phyloP scores from a whole-genome alignment of 2,888 invertebrate genomes.

The Elysia crispata region DNA sequence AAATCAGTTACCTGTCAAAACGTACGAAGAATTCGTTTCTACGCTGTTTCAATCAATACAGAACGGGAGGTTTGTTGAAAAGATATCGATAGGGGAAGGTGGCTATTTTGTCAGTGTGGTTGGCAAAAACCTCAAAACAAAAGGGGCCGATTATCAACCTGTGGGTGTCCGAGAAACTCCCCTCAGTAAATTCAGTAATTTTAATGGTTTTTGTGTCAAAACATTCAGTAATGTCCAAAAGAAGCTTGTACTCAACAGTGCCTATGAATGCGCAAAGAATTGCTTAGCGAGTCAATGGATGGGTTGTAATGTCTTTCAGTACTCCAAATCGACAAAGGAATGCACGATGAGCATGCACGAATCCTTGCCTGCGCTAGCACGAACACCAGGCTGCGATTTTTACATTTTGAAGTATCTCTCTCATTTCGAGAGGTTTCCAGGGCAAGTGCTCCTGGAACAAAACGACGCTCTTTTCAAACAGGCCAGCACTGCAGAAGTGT shows the following conservation, averaged over 20 bases:
- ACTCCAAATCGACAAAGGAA: background rate
- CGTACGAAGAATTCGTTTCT: too few species aligned
- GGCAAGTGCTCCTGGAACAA: background rate
- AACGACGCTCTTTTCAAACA: background rate
- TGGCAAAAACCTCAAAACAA: too few species aligned
- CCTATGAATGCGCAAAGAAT: background rate
- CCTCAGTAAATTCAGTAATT: too few species aligned
- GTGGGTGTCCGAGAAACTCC: too few species aligned
- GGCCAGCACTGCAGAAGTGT: background rate
- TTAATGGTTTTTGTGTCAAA: too few species aligned
- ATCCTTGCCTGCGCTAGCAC: background rate
- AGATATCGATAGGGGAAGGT: too few species aligned
- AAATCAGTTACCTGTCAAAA: too few species aligned
- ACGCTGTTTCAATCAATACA: too few species aligned
- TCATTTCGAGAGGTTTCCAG: conserved; percentile 32
- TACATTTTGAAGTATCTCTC: conserved; percentile 13
- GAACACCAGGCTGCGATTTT: background rate
- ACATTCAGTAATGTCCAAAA: too few species aligned
- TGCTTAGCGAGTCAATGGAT: background rate
- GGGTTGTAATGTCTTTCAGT: conserved; percentile 6
- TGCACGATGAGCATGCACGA: conserved; percentile 11
- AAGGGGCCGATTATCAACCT: too few species aligned
- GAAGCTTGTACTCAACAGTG: background rate
- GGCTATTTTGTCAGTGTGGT: too few species aligned
- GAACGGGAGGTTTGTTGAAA: too few species aligned